Conservation (phyloP, 2,113 vertebrate genomes). For the Drymodes brunneopygia region DNA sequence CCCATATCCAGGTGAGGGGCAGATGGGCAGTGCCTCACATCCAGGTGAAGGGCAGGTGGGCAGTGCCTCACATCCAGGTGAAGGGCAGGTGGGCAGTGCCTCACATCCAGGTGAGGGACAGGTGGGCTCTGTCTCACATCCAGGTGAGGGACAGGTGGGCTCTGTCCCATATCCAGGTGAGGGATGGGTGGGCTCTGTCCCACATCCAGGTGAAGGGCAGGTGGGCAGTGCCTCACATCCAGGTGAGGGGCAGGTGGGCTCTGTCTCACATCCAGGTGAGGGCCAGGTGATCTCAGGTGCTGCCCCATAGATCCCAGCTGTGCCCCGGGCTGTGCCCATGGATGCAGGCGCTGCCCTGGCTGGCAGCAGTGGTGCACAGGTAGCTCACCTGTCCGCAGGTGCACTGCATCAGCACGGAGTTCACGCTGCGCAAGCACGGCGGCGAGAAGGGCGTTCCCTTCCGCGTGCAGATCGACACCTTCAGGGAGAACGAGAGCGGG, state of each 20-base stretch:
- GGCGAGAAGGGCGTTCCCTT: slow-evolving; percentile 98
- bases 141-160: not conserved
- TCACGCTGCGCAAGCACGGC: slow-evolving; percentile 96
- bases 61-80: not conserved
- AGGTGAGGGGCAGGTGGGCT: not conserved
- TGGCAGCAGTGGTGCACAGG: fast-evolving
- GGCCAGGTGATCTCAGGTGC: not conserved
- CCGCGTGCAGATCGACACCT: slow-evolving; percentile 95
- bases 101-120: no score
- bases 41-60: not conserved
- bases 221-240: no score
- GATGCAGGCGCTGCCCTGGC: not conserved
- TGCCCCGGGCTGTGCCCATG: not conserved
- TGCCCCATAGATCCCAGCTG: not conserved
- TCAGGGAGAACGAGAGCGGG: slow-evolving; percentile 87
- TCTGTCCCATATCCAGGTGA: not conserved
- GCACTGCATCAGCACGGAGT: slow-evolving; percentile 95
- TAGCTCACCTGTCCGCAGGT: not conserved
- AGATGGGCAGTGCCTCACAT: fast-evolving
- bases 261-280: fast-evolving
- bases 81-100: fast-evolving
- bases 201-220: not conserved
- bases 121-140: fast-evolving
- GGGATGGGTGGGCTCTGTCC: not conserved
- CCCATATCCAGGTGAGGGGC: fast-evolving